phyloP scores from a whole-genome alignment of 2,113 vertebrate genomes.

The Lonchura striata region DNA sequence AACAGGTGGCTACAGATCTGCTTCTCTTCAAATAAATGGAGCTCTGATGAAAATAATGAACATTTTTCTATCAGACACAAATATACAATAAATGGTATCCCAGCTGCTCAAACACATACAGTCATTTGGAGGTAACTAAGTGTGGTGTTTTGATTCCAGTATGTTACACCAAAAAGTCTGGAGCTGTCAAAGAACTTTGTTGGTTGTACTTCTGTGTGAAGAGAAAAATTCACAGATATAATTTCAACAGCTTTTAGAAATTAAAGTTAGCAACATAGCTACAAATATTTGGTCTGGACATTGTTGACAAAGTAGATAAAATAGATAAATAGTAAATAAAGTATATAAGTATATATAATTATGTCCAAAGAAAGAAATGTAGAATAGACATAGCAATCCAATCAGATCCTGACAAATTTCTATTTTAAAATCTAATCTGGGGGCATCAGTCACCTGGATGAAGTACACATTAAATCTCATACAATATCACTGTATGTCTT shows the following conservation, averaged over 20 bases:
- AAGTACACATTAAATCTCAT: not conserved
- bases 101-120: not conserved
- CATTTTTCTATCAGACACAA: not conserved
- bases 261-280: not conserved
- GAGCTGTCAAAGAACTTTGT: not conserved
- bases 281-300: not conserved
- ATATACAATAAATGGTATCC: not conserved
- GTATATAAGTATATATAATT: not conserved
- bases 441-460: not conserved
- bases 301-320: not conserved
- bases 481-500: not conserved
- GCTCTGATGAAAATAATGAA: not conserved
- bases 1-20: not conserved
- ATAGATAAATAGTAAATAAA: not conserved
- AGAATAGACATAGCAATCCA: not conserved
- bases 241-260: not conserved
- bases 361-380: not conserved
- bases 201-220: fast-evolving
- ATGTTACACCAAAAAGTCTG: not conserved
- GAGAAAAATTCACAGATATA: not conserved
- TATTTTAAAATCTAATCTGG: not conserved
- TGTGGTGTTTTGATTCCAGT: not conserved
- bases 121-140: not conserved
- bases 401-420: not conserved
- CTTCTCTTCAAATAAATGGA: not conserved